phyloP scores from a whole-genome alignment of 2,888 invertebrate species.

The Temnothorax ravouxi region DNA sequence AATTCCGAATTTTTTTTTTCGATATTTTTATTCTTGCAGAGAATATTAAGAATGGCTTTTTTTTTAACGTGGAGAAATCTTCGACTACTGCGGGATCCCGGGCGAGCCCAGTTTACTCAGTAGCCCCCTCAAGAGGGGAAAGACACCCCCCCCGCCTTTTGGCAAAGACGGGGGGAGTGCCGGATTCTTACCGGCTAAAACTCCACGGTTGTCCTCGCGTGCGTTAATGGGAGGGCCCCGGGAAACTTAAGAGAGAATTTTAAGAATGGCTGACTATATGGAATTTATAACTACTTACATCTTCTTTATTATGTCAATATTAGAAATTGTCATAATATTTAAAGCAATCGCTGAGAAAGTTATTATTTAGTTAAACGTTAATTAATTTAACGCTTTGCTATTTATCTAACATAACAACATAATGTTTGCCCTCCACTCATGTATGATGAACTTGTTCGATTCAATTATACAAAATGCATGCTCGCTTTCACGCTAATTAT shows the following conservation, averaged over 20 bases:
- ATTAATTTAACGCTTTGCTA: slow-evolving; percentile 8
- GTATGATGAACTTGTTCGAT: background rate
- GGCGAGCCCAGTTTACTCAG: too few relatives aligned
- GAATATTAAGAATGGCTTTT: background rate
- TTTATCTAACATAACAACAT: background rate
- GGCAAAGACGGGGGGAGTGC: too few relatives aligned
- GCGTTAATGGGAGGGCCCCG: too few relatives aligned
- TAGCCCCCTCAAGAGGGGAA: too few relatives aligned
- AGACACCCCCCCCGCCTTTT: too few relatives aligned
- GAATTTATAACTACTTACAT: background rate
- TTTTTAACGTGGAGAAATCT: too few relatives aligned
- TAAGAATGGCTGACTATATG: background rate
- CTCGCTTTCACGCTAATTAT: background rate
- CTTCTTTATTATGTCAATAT: background rate
- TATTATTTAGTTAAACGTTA: background rate
- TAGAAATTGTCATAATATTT: background rate
- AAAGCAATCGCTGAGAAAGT: background rate
- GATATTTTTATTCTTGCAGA: background rate
- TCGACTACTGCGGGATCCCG: too few relatives aligned
- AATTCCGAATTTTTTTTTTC: background rate
- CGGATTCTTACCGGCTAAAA: too few relatives aligned
- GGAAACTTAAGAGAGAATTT: too few relatives aligned
- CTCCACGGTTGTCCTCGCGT: too few relatives aligned
- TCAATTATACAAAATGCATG: background rate
- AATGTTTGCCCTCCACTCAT: background rate